A percentile compares a stretch with the other conserved stretches of the same genome.
These are phyloP conservation scores for Sebastes hubbsi DNA, from an alignment of 2,797 vertebrate species.

Conservation along the genomic window DNA sequence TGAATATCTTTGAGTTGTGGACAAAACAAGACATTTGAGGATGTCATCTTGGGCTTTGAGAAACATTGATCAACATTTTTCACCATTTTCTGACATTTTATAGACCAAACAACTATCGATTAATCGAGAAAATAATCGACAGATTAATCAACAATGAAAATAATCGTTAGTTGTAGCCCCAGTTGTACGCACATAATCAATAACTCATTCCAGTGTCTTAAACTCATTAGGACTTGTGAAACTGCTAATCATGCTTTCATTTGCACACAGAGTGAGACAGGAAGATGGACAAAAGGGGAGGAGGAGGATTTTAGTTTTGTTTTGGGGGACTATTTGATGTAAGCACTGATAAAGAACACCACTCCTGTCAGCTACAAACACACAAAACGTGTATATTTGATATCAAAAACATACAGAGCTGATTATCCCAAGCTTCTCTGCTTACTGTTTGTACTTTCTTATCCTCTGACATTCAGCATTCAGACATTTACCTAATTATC, in stretches of 20 bases:
- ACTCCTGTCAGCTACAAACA: background rate
- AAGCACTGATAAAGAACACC: background rate
- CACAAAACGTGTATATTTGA: background rate
- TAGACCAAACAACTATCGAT: too few relatives aligned
- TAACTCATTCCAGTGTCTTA: slow-evolving; percentile 44
- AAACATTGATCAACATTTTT: too few relatives aligned
- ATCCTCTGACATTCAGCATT: background rate
- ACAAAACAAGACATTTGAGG: too few relatives aligned
- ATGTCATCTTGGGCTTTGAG: too few relatives aligned
- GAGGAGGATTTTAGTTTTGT: background rate
- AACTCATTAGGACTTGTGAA: slow-evolving; percentile 39
- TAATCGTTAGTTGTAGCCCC: too few relatives aligned
- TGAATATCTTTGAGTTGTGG: too few relatives aligned
- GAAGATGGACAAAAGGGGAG: background rate
- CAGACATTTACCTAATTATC: background rate
- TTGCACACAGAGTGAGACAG: background rate
- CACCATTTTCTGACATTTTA: too few relatives aligned
- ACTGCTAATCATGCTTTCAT: slow-evolving; percentile 35
- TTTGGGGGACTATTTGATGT: slow-evolving; percentile 6
- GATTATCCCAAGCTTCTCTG: background rate
- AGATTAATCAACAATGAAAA: too few relatives aligned
- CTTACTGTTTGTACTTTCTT: background rate
- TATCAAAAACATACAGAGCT: slow-evolving; percentile 1
- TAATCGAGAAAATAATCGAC: too few relatives aligned
- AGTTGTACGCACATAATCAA: slow-evolving; percentile 35